Evolutionary conservation across 2,113 vertebrate genomes (phyloP).

Genomic region (Perognathus longimembris): DNA sequence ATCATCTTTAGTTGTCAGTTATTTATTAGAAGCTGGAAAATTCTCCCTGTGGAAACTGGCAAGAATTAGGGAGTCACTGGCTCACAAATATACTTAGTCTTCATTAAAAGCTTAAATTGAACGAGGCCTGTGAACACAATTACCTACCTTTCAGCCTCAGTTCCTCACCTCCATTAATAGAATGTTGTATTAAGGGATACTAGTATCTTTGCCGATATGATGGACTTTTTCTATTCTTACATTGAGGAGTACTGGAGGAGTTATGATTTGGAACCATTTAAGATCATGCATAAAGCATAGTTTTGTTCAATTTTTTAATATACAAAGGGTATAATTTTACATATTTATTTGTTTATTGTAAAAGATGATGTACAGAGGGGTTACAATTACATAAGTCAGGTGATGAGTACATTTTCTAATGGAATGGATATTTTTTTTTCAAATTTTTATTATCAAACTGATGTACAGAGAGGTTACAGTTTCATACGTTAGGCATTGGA

Average conservation of each 20-base stretch:
- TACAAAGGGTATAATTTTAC: no score
- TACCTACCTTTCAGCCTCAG: neutral
- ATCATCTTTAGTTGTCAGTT: slow-evolving; percentile 43
- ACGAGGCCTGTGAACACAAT: neutral
- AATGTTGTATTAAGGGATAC: neutral
- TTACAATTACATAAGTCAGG: no score
- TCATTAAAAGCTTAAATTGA: slow-evolving; percentile 40
- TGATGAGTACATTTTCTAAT: no score
- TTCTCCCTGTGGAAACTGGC: neutral
- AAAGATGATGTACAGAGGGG: neutral
- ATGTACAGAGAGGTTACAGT: no score
- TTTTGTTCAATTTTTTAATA: neutral
- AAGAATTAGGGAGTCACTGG: neutral
- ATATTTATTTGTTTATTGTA: no score
- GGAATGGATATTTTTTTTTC: no score
- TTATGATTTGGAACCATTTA: neutral
- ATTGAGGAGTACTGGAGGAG: neutral
- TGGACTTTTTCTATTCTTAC: neutral
- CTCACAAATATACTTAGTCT: neutral
- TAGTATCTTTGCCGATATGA: neutral
- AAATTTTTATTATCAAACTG: no score
- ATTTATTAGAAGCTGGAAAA: neutral
- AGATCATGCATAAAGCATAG: neutral
- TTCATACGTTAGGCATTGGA: no score
- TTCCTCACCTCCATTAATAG: neutral